Evolutionary conservation across 2,797 vertebrate species (phyloP).

Genomic region (Loriculus beryllinus): DNA sequence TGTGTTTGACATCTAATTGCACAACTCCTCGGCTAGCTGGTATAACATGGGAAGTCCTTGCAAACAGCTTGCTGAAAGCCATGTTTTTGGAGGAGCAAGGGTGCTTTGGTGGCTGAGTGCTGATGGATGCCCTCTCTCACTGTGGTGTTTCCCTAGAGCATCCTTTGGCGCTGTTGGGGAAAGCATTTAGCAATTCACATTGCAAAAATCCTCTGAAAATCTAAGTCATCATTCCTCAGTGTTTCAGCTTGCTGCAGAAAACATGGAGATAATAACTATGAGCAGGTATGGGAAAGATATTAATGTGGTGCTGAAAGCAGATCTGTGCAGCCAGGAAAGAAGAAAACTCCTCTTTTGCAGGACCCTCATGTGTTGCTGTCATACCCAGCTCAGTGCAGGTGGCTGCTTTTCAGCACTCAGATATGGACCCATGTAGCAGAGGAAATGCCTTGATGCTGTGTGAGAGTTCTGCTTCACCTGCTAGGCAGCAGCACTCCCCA

Average conservation of each 20-base stretch:
- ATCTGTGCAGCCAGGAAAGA: not conserved
- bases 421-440: not conserved
- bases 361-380: not conserved
- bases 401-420: not conserved
- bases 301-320: not conserved
- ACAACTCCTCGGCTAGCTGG: not conserved
- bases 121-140: not conserved
- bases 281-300: not conserved
- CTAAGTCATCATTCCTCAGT: fast-evolving
- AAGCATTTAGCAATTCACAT: fast-evolving
- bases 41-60: not conserved
- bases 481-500: not conserved
- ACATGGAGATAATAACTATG: not conserved
- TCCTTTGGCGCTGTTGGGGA: not conserved
- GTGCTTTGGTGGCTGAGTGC: not conserved
- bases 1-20: conserved; percentile 3
- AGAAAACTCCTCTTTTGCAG: not conserved
- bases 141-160: not conserved
- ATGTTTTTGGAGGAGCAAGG: not conserved
- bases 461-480: not conserved
- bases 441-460: not conserved
- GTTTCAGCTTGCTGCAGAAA: not conserved
- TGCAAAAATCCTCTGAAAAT: not conserved
- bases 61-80: not conserved
- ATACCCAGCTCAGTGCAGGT: fast-evolving